A percentile compares a stretch with the other conserved stretches of the same genome.
phyloP scores from a whole-genome alignment of 2,113 vertebrate genomes.

The Cavia aperea region DNA sequence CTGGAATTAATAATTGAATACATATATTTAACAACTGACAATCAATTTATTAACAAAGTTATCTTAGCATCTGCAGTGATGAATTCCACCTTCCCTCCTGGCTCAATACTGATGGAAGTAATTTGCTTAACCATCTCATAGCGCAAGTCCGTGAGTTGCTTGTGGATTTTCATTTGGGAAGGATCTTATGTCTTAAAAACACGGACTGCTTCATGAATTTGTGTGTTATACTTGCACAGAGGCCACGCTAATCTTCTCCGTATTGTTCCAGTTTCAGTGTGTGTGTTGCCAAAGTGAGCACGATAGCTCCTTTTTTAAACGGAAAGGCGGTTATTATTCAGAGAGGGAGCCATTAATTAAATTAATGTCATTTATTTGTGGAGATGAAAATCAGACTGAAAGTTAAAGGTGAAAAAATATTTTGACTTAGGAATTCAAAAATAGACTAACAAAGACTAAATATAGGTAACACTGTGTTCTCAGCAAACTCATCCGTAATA shows the following conservation, averaged over 20 bases:
- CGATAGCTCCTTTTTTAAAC: not conserved
- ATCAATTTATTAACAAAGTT: not conserved
- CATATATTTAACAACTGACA: not conserved
- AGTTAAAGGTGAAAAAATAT: not conserved
- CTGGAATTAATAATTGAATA: not conserved
- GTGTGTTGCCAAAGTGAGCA: not conserved
- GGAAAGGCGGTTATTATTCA: not conserved
- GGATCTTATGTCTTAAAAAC: not conserved
- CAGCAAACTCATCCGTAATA: not conserved
- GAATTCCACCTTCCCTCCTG: not conserved
- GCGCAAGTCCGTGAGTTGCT: not conserved
- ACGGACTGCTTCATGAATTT: not conserved
- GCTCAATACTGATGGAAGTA: not conserved
- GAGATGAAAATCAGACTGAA: slow-evolving; percentile 16
- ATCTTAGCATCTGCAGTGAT: not conserved
- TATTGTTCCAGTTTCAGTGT: not conserved
- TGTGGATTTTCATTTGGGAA: not conserved
- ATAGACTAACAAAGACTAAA: not conserved
- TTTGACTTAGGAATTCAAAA: not conserved
- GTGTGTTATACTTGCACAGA: not conserved
- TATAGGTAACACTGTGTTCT: not conserved
- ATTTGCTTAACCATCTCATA: not conserved
- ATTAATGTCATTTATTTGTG: not conserved
- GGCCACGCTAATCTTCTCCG: not conserved
- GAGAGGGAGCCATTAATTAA: not conserved